Percentiles rank a stretch among this genome's conserved stretches.
phyloP scores from a whole-genome alignment of 2,113 vertebrate species.

The Vombatus ursinus region DNA sequence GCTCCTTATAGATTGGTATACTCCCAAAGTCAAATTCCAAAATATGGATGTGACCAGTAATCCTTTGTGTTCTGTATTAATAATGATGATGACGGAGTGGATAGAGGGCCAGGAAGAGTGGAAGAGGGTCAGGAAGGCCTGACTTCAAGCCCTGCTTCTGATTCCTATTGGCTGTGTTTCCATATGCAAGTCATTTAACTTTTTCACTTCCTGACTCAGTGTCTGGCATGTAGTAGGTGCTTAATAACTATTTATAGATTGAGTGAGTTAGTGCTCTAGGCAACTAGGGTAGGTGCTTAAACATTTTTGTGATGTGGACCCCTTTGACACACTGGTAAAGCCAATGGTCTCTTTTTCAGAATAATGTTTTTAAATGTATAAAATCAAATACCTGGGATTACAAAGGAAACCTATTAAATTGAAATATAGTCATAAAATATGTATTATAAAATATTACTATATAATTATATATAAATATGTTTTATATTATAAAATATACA shows the following conservation, averaged over 20 bases:
- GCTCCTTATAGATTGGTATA: not conserved
- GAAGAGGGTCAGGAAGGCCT: not conserved
- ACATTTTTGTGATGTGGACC: not conserved
- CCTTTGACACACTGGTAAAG: not conserved
- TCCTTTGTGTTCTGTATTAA: not conserved
- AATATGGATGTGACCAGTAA: not conserved
- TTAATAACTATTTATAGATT: not conserved
- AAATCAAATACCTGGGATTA: not conserved
- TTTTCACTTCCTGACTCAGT: not conserved
- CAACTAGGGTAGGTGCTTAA: not conserved
- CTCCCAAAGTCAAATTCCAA: not conserved
- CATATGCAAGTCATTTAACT: not conserved
- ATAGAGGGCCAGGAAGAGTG: not conserved
- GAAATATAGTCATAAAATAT: not conserved
- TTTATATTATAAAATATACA: no score
- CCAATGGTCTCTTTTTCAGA: not conserved
- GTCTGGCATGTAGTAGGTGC: not conserved
- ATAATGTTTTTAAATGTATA: not conserved
- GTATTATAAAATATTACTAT: not conserved
- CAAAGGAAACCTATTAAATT: not conserved
- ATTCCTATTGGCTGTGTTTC: not conserved
- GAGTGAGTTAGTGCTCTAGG: not conserved
- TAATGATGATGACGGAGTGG: not conserved
- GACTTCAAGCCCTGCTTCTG: not conserved
- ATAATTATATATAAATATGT: no score